Base-by-base conservation (phyloP, 2,888 invertebrate species). In the Trilocha varians region DNA sequence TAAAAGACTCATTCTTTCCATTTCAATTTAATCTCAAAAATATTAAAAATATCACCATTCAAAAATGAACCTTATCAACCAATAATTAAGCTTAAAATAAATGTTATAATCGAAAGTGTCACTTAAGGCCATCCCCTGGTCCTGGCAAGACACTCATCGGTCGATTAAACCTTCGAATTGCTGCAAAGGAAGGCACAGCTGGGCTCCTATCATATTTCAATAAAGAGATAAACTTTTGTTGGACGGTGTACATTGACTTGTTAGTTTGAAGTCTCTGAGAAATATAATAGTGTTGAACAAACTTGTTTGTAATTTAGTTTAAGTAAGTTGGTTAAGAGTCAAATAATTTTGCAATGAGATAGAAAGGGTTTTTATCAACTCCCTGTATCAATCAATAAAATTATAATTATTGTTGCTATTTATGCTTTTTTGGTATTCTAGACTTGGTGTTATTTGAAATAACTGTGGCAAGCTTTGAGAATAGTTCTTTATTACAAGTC, bases 171-270 rank as follows among this genome's bases (percentile, higher is more conserved):
- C 59, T 53, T 57, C 59, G 60, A 70, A 74, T 75, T 78, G 75
- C 62, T 66, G 57, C 57, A 56, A 52, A 54, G 59, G 57, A 60
- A 57, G 48, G 47, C 51, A 52, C 75, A 78, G 73, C 71, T 78
- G 78, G 54, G 70, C 50, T 62, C 66, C 60, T 64, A 62, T 71
- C 68, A 75, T 72, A 70, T 73, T 73, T 75, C 70, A 71, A 70
- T 70, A 46, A 46, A 41, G 43, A 43, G 39, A 39, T 41, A 43
- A 46, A 41, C 40, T 46, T 43, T 43, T 34, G 32, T 33, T n/a
- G 36, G 13, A 15, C 6, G 38, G 11, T 33, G 16, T 45, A 34
- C 40, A 45, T 42, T 34, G 35, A 40, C 36, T 40, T 32, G 36
- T n/a, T 13, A n/a, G 36, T 36, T 36, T 14, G 13, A 34, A 34